Evolutionary conservation across 2,888 invertebrate species (phyloP).

Genomic region (Chalcis sispes): DNA sequence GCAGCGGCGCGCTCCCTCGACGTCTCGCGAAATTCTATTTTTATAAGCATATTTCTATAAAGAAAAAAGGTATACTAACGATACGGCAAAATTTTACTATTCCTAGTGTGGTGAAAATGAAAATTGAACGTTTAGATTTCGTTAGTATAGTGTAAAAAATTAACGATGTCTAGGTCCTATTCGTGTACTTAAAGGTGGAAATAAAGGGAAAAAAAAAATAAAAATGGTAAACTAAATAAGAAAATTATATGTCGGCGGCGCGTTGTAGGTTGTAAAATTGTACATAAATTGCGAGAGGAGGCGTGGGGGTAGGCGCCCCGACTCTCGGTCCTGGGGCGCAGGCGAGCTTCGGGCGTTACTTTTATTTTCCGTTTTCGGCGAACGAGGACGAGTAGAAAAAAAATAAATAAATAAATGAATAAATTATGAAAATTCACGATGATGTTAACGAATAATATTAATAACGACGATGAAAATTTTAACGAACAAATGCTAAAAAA

Average conservation of each 20-base stretch:
- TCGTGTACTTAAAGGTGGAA: constrained; percentile 72
- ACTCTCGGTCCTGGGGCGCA: constrained; percentile 65
- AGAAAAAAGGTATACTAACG: constrained; percentile 74
- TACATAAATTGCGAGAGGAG: constrained; percentile 80
- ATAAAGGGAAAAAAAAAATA: constrained; percentile 57
- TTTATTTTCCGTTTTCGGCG: constrained; percentile 58
- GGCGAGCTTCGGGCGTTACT: constrained; percentile 60
- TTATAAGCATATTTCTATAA: constrained; percentile 77
- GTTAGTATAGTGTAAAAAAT: constrained; percentile 76
- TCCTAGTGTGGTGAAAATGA: constrained; percentile 76
- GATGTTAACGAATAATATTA: no score
- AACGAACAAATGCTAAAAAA: not conserved
- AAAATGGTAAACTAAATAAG: constrained; percentile 63
- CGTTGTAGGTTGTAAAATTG: constrained; percentile 78
- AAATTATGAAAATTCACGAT: no score
- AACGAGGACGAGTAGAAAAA: constrained; percentile 7
- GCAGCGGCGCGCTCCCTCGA: constrained; percentile 71
- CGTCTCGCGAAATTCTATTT: constrained; percentile 76
- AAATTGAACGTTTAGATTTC: constrained; percentile 77
- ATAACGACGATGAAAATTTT: no score
- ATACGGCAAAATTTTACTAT: constrained; percentile 76
- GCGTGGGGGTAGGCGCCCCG: constrained; percentile 74
- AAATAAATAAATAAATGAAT: not conserved
- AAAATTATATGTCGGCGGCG: constrained; percentile 75
- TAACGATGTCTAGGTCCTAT: constrained; percentile 77